Evolutionary conservation across 2,888 invertebrate species (phyloP), one percentile per base, ranked within the genome.

Genomic region (Platycnemis pennipes): DNA sequence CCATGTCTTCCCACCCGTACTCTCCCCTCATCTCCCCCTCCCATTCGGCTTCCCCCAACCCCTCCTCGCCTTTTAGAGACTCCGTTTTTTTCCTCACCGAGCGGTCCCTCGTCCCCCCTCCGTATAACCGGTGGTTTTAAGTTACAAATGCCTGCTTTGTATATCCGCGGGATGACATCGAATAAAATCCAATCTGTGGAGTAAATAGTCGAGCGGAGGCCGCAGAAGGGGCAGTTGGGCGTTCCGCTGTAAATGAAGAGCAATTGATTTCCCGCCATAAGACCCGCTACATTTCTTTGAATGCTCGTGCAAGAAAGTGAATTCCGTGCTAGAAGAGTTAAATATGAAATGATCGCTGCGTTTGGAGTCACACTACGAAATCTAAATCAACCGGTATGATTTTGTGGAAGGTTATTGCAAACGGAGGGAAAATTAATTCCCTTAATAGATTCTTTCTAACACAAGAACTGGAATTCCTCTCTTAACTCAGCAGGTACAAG

Each of bases 121-220:
- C 86, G 86, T 42, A 44, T 19, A 44, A 86, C 42, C 42, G 86
- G 42, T 42, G 86, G 86, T 86, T 86, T 86, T 86, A 86, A 86
- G 86, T 86, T 86, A 86, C 86, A 42, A 86, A 86, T 86, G 86
- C 44, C 86, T 86, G n/a, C 86, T 86, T 86, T 86, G 86, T 86
- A 86, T 86, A 86, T 86, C 42, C 44, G 44, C 86, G 37, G 63
- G 86, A 86, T 86, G 86, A 86, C 86, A 86, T 86, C 86, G 86
- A 86, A 86, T 44, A 86, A 86, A 86, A 44, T 22, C 37, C 86
- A 42, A 26, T 86, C 44, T 4, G 42, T 42, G 44, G 44, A 86
- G 86, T 86, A 44, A 86, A 42, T 86, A 44, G 44, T 86, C 44
- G n/a, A 44, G 42, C 86, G 86, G 42, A 86, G 13, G 42, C 86